Base-by-base conservation (phyloP, 1,140 invertebrate genomes). In the Apis dorsata region DNA sequence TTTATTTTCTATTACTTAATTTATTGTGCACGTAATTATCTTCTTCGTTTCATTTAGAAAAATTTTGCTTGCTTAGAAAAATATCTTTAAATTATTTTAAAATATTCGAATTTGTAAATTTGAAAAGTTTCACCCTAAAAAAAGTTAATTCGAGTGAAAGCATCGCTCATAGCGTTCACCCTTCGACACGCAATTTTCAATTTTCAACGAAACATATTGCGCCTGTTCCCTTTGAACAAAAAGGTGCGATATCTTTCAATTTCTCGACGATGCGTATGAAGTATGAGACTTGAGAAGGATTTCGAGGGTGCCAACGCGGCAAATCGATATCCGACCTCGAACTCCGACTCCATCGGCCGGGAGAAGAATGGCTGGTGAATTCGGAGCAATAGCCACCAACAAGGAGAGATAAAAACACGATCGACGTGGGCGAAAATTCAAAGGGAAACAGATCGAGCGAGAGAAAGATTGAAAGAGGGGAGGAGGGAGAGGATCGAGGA, bases 321-420 rank as follows among this genome's bases (percentile, higher is more conserved):
- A 89, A 91, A 92, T 92, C 91, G 90, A 92, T 92, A 92, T 90
- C 88, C 90, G 88, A 89, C 89, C 88, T 90, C 90, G 83, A 87
- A 85, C 82, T 87, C 82, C 63, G 79, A 34, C 84, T 81, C 72
- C 68, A 60, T 73, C 62, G 60, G 57, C 12, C n/a, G 59, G 13
- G 73, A 76, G 80, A 85, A 85, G 83, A 75, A 82, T 68, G 68
- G 76, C 44, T 57, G 72, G 68, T 60, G 81, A 84, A 63, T 83
- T 84, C 84, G 81, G 55, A 88, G 75, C 83, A 82, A 85, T 65
- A 74, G 76, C 72, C 71, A 83, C 66, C 84, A 73, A 72, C 17
- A 34, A 62, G 70, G 44, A 80, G 62, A 83, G 63, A 87, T 74
- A 74, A 70, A 83, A 70, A 86, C 53, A 73, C 55, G 81, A 79